Conservation (phyloP, 1,140 invertebrate genomes). For the Macrocentrus cingulum region DNA sequence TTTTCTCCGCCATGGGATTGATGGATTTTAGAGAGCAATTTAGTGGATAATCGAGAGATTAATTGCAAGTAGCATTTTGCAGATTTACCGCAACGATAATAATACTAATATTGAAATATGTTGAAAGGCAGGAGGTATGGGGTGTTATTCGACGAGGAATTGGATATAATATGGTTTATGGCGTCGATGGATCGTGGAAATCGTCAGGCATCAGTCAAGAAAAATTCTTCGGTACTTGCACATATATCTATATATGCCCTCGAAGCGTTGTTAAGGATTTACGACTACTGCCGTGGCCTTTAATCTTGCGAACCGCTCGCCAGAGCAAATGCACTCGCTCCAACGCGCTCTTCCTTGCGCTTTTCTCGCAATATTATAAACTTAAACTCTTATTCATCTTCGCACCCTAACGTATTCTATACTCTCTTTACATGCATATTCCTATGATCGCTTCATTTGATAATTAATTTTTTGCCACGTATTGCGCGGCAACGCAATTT, state of each 20-base stretch:
- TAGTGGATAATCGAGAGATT: neutral
- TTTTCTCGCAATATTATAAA: slow-evolving; percentile 19
- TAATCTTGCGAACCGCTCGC: slow-evolving; percentile 30
- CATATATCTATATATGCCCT: slow-evolving; percentile 18
- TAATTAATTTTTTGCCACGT: neutral
- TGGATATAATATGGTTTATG: slow-evolving; percentile 15
- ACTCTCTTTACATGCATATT: neutral
- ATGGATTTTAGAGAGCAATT: too few species aligned
- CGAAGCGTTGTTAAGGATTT: slow-evolving; percentile 31
- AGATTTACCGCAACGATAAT: slow-evolving; percentile 9
- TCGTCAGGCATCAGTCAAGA: slow-evolving; percentile 22
- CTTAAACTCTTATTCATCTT: slow-evolving; percentile 14
- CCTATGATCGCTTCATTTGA: slow-evolving; percentile 19
- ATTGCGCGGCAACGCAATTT: neutral
- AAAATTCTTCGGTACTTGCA: slow-evolving; percentile 9
- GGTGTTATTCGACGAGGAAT: slow-evolving; percentile 1
- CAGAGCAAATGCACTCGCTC: slow-evolving; percentile 5
- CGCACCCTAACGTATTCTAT: slow-evolving; percentile 13
- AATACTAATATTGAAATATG: neutral
- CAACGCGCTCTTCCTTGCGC: slow-evolving; percentile 10
- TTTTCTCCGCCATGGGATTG: too few species aligned
- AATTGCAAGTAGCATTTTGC: slow-evolving; percentile 11
- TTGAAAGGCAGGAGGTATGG: neutral
- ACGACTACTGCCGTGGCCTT: slow-evolving; percentile 30
- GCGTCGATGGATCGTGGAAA: slow-evolving; percentile 25